Evolutionary conservation across 30 jellyfish, hydroid and myxozoan species (phyloP).

Genomic region (Haliclystus octoradiatus): DNA sequence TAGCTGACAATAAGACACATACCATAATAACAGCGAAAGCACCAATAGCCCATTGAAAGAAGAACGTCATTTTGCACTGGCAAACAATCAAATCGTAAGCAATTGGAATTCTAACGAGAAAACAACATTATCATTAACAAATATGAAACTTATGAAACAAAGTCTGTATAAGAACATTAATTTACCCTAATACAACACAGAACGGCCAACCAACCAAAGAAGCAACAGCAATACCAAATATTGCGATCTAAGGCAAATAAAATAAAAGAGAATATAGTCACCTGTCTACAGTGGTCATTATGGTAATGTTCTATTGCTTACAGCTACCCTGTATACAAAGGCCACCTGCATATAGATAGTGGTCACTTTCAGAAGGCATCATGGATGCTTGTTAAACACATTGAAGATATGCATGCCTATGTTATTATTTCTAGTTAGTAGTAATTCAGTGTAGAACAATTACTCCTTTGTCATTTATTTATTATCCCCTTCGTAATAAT

Average conservation of each 20-base stretch:
- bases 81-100: slow-evolving; percentile 64
- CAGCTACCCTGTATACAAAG: no score
- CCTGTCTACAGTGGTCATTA: neutral
- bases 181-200: slow-evolving; percentile 86
- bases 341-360: no score
- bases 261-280: neutral
- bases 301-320: no score
- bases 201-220: slow-evolving; percentile 97
- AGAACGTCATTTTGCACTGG: slow-evolving; percentile 50
- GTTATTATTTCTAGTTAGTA: no score
- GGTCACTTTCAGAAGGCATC: no score
- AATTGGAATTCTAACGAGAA: slow-evolving; percentile 60
- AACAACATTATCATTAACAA: neutral
- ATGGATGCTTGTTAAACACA: no score
- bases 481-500: no score
- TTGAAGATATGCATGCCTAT: no score
- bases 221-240: slow-evolving; percentile 91
- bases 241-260: slow-evolving; percentile 52
- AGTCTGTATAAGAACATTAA: neutral
- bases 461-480: no score
- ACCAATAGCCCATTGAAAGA: slow-evolving; percentile 75
- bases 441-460: no score
- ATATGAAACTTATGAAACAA: neutral
- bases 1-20: neutral
- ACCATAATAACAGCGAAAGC: slow-evolving; percentile 88